Conservation (phyloP, 2,888 invertebrate genomes). For the Iphiclides podalirius region DNA sequence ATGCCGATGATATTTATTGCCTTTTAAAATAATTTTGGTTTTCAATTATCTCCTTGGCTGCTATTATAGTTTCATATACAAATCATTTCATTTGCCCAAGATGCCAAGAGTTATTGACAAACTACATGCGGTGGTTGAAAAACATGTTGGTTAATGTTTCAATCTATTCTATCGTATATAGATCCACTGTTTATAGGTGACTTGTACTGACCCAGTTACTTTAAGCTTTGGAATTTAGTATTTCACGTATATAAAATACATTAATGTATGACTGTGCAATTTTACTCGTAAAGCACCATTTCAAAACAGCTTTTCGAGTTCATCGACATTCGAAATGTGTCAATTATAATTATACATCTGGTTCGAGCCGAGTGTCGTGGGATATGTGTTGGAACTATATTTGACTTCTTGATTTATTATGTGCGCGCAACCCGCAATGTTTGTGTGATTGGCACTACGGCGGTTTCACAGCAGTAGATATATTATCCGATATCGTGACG, state of each 20-base stretch:
- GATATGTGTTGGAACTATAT: constrained; percentile 13
- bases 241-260: constrained; percentile 17
- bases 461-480: constrained; percentile 10
- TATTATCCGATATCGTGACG: constrained; percentile 4
- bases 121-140: too few species aligned
- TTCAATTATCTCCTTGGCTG: too few species aligned
- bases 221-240: constrained; percentile 15
- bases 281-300: constrained; percentile 22
- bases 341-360: constrained; percentile 8
- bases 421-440: background rate
- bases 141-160: background rate
- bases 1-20: too few species aligned
- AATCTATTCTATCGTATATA: background rate
- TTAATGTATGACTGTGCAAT: constrained; percentile 20
- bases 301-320: constrained; percentile 15
- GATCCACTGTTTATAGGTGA: constrained; percentile 4
- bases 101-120: too few species aligned
- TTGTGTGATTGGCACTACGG: constrained; percentile 7
- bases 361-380: constrained; percentile 1
- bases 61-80: too few species aligned
- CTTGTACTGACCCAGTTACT: constrained; percentile 5
- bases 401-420: constrained; percentile 22
- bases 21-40: too few species aligned
- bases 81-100: too few species aligned
- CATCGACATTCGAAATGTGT: constrained; percentile 10